Base-by-base conservation (phyloP, 2,113 vertebrate species). In the Otis tarda region DNA sequence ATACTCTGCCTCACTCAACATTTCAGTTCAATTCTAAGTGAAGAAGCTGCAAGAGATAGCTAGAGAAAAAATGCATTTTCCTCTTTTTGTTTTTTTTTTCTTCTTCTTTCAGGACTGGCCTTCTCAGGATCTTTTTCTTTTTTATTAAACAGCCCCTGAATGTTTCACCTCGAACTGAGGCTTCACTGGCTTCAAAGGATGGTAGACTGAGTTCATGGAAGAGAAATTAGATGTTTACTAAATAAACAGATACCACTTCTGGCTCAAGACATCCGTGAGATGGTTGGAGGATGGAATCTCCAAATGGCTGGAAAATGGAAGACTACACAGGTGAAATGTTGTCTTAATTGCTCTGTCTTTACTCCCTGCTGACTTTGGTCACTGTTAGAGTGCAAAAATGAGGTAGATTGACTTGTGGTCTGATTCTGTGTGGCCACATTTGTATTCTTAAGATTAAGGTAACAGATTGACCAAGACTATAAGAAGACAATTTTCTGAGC, bases 41-140 rank as follows among this genome's bases (percentile, higher is more conserved):
- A 84, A 74, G 59, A 12, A 61, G 5, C 3, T 80, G 37, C 14
- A 64, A 35, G 30, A 75, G 6, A 3, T 52, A 57, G 35, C 12
- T 67, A 71, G 45, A 81, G 12, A 67, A 76, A 70, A 2, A 27
- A n/a, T 41, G 41, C 0, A 4, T 41, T 33, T n/a, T 1, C 6
- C 0, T 31, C 2, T 8, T 22, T 28, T 6, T 6, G 10, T n/a
- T 20, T 9, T 12, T 37, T 5, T 7, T 15, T 13, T 6, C 31
- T 14, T 35, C 7, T 5, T 12, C 9, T 16, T 25, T 7, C 6
- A 65, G 28, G 18, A 43, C 24, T 11, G 67, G 4, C 2, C 10
- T 87, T 67, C 25, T 84, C 7, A 18, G 21, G 5, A 75, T 59
- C 2, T 4, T 87, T 87, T 69, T 6, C 18, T 63, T 47, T 19